A percentile compares a stretch with the other conserved stretches of the same genome.
Evolutionary conservation across 2,797 vertebrate species (phyloP).

Genomic region (Gallinago stenura): DNA sequence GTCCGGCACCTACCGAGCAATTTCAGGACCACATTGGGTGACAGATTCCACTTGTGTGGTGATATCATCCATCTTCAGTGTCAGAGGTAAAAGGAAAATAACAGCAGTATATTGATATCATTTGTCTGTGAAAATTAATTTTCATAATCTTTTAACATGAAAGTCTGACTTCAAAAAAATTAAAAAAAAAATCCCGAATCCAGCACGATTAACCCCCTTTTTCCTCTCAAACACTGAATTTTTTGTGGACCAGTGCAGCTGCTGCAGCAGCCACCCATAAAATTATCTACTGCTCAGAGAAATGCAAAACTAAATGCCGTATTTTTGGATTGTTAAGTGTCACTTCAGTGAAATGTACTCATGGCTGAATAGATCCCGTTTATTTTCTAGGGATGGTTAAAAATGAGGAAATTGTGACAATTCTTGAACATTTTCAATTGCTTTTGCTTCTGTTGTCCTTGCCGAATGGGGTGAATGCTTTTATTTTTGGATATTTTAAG

Average conservation of each 20-base stretch:
- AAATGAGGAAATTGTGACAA: constrained; percentile 49
- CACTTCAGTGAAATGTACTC: constrained; percentile 58
- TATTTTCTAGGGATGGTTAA: constrained; percentile 42
- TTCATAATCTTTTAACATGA: neutral
- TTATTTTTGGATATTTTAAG: neutral
- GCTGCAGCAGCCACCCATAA: constrained; percentile 29
- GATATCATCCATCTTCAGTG: neutral
- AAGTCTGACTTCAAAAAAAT: neutral
- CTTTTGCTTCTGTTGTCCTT: constrained; percentile 44
- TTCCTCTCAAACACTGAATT: neutral
- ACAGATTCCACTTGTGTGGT: constrained; percentile 6
- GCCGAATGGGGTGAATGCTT: constrained; percentile 20
- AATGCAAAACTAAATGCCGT: constrained; percentile 60
- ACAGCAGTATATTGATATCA: neutral
- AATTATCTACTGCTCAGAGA: constrained; percentile 48
- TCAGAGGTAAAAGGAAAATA: neutral
- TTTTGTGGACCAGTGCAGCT: constrained; percentile 56
- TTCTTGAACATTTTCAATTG: constrained; percentile 32
- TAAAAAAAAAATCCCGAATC: neutral
- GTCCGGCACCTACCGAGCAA: neutral
- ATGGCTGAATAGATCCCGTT: constrained; percentile 53
- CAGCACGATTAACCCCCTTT: neutral
- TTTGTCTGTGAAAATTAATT: neutral
- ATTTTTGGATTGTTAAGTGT: constrained; percentile 66
- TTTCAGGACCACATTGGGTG: neutral